Conservation (phyloP, 1,140 invertebrate species). For the Acromyrmex charruanus region DNA sequence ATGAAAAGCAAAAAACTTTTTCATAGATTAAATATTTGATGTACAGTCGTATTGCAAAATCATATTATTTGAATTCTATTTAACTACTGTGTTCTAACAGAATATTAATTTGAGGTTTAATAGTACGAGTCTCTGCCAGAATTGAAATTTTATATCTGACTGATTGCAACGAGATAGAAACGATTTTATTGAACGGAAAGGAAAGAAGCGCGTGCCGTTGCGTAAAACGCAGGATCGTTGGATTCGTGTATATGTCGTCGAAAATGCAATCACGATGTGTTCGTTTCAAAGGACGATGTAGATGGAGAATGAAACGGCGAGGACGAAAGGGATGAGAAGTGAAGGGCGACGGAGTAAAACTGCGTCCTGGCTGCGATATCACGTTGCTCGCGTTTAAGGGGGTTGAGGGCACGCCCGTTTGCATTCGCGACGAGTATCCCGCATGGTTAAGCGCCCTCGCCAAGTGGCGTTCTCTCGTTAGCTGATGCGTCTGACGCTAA, state of each 20-base stretch:
- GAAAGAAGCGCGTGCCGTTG: not conserved
- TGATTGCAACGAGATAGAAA: not conserved
- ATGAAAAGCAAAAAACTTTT: not conserved
- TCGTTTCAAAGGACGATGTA: constrained; percentile 28
- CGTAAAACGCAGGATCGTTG: constrained; percentile 30
- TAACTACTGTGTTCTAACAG: not conserved
- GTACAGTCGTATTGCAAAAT: not conserved
- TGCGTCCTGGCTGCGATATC: constrained; percentile 60
- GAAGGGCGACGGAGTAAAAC: constrained; percentile 16
- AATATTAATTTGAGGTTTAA: constrained; percentile 30
- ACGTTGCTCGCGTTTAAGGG: constrained; percentile 63
- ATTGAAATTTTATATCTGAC: constrained; percentile 23
- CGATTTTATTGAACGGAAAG: not conserved
- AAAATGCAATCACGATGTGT: constrained; percentile 42
- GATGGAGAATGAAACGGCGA: not conserved
- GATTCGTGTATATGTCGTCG: constrained; percentile 11
- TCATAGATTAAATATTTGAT: not conserved
- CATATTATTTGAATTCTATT: not conserved
- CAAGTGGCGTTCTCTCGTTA: constrained; percentile 69
- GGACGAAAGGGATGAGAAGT: not conserved
- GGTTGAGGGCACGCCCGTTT: constrained; percentile 65
- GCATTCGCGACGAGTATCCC: constrained; percentile 67
- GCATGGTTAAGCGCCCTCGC: constrained; percentile 61
- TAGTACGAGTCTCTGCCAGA: not conserved
- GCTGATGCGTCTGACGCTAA: constrained; percentile 70